phyloP scores from a whole-genome alignment of 2,888 invertebrate genomes.

The Byasa hedistus region DNA sequence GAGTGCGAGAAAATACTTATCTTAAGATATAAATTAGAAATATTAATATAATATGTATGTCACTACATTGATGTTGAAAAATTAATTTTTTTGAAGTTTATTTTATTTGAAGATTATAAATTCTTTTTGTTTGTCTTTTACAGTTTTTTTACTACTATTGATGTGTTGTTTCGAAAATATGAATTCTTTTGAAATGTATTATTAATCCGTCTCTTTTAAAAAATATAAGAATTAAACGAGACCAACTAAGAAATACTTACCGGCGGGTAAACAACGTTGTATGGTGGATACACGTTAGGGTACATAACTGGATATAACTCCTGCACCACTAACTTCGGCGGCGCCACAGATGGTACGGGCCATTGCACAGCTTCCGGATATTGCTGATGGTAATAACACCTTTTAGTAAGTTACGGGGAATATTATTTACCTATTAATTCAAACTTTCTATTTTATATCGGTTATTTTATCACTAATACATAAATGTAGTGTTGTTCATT shows the following conservation, averaged over 20 bases:
- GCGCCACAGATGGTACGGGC: conserved; percentile 41
- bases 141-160: too few relatives aligned
- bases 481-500: too few relatives aligned
- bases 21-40: background rate
- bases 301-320: conserved; percentile 58
- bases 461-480: too few relatives aligned
- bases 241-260: conserved; percentile 36
- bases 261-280: conserved; percentile 63
- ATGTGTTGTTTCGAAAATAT: too few relatives aligned
- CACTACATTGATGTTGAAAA: too few relatives aligned
- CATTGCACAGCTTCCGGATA: conserved; percentile 61
- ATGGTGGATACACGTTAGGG: conserved; percentile 47
- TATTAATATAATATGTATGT: too few relatives aligned
- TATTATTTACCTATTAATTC: background rate
- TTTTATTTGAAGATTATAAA: too few relatives aligned
- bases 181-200: background rate
- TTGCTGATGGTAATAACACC: conserved; percentile 35
- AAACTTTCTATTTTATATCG: too few relatives aligned
- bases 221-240: background rate
- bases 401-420: background rate
- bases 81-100: too few relatives aligned
- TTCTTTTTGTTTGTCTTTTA: too few relatives aligned
- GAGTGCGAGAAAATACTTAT: conserved; percentile 6
- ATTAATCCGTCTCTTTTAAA: background rate
- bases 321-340: conserved; percentile 52